Base-by-base conservation (phyloP, 2,888 invertebrate genomes). In the Chalcis sispes region DNA sequence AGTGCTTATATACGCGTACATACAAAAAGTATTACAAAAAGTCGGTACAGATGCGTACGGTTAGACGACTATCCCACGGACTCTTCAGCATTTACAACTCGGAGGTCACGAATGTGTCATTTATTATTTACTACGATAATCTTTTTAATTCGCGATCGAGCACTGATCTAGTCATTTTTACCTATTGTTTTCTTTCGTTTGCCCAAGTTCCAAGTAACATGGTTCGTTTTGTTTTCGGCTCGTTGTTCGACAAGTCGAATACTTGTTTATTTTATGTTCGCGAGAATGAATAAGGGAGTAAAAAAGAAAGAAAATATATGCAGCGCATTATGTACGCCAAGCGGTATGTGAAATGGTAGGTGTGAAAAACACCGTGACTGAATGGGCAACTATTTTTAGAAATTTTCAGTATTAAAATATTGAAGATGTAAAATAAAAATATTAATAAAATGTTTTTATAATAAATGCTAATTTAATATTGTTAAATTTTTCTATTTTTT, bases 81-180 rank as follows among this genome's bases (percentile, higher is more conserved):
- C 1, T 62, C 50, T 64, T 13, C 3, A 32, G 5, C 20, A 7
- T 27, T 65, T 52, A 58, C 23, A 59, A 50, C 36, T 25, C 50
- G 50, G 27, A 18, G 8, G 52, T 13, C 15, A 79, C 79, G 74
- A 80, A 80, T 78, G 71, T 78, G 69, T 2, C 10, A 65, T 78
- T 82, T 80, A 80, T 80, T 82, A 82, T 82, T 82, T 81, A 82
- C 81, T 79, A 77, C 77, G 70, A 74, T 70, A 72, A 77, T 77
- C 78, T 79, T 81, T 81, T 82, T 79, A 78, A 80, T 81, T 79
- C 80, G 78, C n/a, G n/a, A n/a, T n/a, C n/a, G n/a, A n/a, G n/a
- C n/a, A n/a, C n/a, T n/a, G n/a, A n/a, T n/a, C n/a, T n/a, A n/a
- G n/a, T 65, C 77, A 70, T 27, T 42, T 23, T 48, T 15, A 8